Base-by-base conservation (phyloP, 2,113 vertebrate genomes). In the Jacana jacana region DNA sequence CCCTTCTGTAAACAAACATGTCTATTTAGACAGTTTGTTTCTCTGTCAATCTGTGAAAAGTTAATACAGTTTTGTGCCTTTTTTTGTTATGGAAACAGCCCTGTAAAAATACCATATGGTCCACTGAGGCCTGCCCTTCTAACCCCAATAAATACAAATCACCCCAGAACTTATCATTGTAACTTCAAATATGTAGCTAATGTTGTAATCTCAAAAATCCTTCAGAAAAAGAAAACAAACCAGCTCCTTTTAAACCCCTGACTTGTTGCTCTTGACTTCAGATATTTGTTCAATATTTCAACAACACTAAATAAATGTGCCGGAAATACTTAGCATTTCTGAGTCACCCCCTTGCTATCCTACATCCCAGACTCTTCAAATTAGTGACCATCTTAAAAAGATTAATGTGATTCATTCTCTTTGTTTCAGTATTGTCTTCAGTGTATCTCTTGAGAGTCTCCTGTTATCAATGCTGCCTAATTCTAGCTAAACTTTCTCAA, bases 121-220 rank as follows among this genome's bases (percentile, higher is more conserved):
- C 93, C 19, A 14, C 69, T 52, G 92, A 92, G 93, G 52, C 35
- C 65, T 96, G 93, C 77, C 92, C 95, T 95, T 81, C 39, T 84
- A 96, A 94, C 92, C 92, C 92, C 52, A 97, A 94, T 95, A 96
- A 97, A 93, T 52, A 95, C 92, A 94, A 96, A 96, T 94, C 86
- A 93, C 76, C 81, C 81, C 55, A 94, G 89, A 95, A 96, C 37
- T 88, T 94, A 96, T 79, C 72, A 54, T 81, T 80, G 22, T 52
- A 86, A 92, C 69, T 81, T 96, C 83, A 94, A 89, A 94, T 96
- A 96, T 94, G 86, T 93, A 94, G 89, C 85, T 95, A 91, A 96
- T 83, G 57, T 57, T 92, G 91, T 91, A 94, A 94, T 94, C 96
- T 94, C 93, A 93, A 93, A 96, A 96, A 96, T 78, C 90, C 93